Base-by-base conservation (phyloP, 1,140 invertebrate genomes). In the Bicyclus anynana region DNA sequence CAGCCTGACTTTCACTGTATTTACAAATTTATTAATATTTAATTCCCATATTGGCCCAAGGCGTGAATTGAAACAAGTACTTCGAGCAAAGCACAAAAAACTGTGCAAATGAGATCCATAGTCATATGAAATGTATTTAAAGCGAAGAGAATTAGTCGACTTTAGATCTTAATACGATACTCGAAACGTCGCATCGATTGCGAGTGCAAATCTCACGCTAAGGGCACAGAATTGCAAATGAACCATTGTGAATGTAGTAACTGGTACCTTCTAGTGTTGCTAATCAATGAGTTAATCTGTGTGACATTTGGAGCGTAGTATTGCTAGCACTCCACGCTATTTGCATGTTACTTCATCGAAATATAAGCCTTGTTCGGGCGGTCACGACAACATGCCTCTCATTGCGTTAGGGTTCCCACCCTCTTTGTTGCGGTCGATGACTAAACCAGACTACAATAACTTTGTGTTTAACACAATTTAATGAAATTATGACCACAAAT, bases 261-360 rank as follows among this genome's bases (percentile, higher is more conserved):
- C 5, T 0, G 26, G 26, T 12, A 12, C 29, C 29, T 10, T 33
- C 7, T 26, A 52, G 47, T 38, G 35, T 51, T 51, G 49, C 49
- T 59, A 52, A 52, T 59, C 40, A 59, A 53, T 37, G 27, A 26
- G 46, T 42, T 59, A 20, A 59, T 59, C 40, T 18, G 27, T 59
- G 56, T 52, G 56, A 52, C 56, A 59, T 59, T 59, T 52, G 29
- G 56, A 59, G 49, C 56, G 56, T 59, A 47, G 26, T 52, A 50
- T 14, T 47, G 26, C 47, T 51, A 26, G 23, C 42, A 40, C 46
- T 56, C 44, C 26, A 17, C 6, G 37, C 13, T 52, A 42, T 49
- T 56, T 49, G 49, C 38, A 46, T 51, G 49, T 59, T 59, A 52
- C 56, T 47, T 37, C 49, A 59, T 48, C 49, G 56, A 47, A 58